Evolutionary conservation across 2,888 invertebrate species (phyloP).

Genomic region (Therioaphis trifolii): DNA sequence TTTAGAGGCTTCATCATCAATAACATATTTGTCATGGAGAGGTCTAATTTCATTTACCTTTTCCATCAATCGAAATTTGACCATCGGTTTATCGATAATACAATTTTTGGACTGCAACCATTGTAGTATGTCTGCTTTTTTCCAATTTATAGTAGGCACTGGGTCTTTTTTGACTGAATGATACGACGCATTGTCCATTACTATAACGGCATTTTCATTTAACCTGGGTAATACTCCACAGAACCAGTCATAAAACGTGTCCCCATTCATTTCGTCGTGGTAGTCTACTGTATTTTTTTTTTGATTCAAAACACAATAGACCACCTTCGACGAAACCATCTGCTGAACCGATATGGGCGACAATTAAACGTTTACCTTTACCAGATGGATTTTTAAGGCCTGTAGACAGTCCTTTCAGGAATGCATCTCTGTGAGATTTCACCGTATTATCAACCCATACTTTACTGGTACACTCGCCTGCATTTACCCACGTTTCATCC

Average conservation of each 20-base stretch:
- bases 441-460: conserved; percentile 38
- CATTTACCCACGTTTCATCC: no score
- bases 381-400: conserved; percentile 26
- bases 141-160: conserved; percentile 5
- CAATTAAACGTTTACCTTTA: conserved; percentile 53
- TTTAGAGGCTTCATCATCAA: not conserved
- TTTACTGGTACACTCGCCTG: no score
- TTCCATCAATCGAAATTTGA: conserved; percentile 13
- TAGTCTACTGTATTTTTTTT: conserved; percentile 54
- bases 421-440: conserved; percentile 20
- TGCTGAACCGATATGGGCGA: conserved; percentile 46
- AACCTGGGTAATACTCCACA: conserved; percentile 22
- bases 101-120: conserved; percentile 41
- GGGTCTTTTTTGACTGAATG: conserved; percentile 29
- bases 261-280: not conserved
- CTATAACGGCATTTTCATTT: conserved; percentile 24
- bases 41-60: not conserved
- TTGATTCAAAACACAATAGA: conserved; percentile 64
- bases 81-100: conserved; percentile 14
- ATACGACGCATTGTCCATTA: conserved; percentile 60
- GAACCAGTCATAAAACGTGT: not conserved
- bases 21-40: not conserved
- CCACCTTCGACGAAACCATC: conserved; percentile 65
- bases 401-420: conserved; percentile 33
- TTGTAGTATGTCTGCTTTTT: conserved; percentile 37